phyloP scores from a whole-genome alignment of 37 sponge, comb jelly and placozoan species.

The Amphimedon queenslandica region DNA sequence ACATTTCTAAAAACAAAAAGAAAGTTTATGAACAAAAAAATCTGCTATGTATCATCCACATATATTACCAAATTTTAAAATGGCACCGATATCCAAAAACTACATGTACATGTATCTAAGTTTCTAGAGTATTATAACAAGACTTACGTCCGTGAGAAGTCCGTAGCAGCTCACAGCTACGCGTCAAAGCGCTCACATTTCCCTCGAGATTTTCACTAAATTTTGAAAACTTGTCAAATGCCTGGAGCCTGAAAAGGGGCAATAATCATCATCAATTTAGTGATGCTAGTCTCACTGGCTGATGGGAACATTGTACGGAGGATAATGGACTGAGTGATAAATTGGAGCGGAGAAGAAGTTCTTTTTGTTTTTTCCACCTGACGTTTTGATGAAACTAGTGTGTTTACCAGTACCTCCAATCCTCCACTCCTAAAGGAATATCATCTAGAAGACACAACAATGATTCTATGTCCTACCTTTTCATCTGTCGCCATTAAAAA shows the following conservation, averaged over 20 bases:
- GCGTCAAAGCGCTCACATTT: conserved; percentile 36
- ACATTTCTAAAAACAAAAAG: background rate
- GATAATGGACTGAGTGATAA: conserved; percentile 59
- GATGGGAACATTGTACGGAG: conserved; percentile 65
- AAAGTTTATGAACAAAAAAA: no score
- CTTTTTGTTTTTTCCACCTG: conserved; percentile 19
- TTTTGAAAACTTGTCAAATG: conserved; percentile 61
- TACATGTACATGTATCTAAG: no score
- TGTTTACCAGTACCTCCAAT: background rate
- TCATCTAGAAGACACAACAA: background rate
- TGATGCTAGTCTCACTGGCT: conserved; percentile 46
- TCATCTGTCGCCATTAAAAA: conserved; percentile 68
- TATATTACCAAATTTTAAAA: no score
- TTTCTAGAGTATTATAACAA: background rate
- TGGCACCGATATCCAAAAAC: no score
- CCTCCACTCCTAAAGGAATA: background rate
- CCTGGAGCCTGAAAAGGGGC: conserved; percentile 27
- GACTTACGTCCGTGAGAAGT: conserved; percentile 21
- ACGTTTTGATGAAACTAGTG: background rate
- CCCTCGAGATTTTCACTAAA: conserved; percentile 46
- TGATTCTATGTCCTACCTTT: conserved; percentile 30
- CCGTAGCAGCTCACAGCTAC: conserved; percentile 28
- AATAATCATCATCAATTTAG: background rate
- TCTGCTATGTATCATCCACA: no score
- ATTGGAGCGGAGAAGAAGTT: conserved; percentile 64